Base-by-base conservation (phyloP, 2,888 invertebrate species). In the Octonoba sinensis region DNA sequence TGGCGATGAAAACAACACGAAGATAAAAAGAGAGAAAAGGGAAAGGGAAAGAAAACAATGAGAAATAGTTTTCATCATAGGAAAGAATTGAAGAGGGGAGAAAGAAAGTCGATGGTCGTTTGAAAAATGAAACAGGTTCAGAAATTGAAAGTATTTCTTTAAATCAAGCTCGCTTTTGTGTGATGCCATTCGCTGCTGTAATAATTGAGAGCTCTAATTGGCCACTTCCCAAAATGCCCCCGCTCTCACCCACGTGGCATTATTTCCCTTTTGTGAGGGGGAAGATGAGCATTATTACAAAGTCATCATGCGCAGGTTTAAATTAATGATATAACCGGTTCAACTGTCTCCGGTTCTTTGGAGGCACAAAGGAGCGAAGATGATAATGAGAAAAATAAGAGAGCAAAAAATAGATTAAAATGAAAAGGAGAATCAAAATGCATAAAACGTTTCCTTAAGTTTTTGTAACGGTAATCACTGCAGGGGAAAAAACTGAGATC, bases 121-220 rank as follows among this genome's bases (percentile, higher is more conserved):
- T 81, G 79, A 73, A 79, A 79, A 73, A 81, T 81, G 79, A 81
- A 81, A 81, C 74, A 81, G 73, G 73, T 73, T 69, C 60, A 62
- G 73, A 81, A 73, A 73, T 81, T 79, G 74, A 81, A 79, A 81
- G 74, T 73, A 81, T 81, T 71, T 71, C 65, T 81, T 81, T 81
- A 73, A 81, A 73, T 81, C 79, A 81, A 81, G 69, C 73, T 69
- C 60, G n/a, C 69, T 24, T 44, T 18, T 54, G 60, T 51, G 44
- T 46, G 20, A 47, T 51, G 27, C 79, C 69, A 64, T 60, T 67
- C 73, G 62, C 54, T 67, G 49, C 59, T 72, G 73, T 69, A 74
- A 74, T 73, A 81, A 81, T 74, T 81, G 79, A 81, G 69, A 73
- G 79, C 74, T 81, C 79, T 81, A 81, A 81, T 81, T 81, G 79